Conservation (phyloP, 2,888 invertebrate genomes). For the Actias luna region DNA sequence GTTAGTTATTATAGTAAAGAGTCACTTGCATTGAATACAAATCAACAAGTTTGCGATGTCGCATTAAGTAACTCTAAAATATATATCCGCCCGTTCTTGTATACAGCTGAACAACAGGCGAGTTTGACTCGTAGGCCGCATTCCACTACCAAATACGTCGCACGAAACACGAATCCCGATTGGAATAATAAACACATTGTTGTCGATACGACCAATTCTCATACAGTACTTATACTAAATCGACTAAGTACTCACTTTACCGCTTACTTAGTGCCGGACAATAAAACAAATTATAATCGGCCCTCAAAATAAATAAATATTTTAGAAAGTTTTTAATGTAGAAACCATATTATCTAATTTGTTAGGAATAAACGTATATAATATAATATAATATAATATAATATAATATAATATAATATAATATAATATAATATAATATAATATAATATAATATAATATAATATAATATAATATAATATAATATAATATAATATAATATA, state of each 20-base stretch:
- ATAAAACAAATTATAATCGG: too few species aligned
- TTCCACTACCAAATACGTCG: conserved; percentile 71
- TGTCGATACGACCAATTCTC: conserved; percentile 41
- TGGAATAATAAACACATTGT: conserved; percentile 66
- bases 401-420: too few species aligned
- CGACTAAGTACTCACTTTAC: conserved; percentile 41
- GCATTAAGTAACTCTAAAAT: conserved; percentile 41
- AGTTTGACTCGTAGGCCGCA: conserved; percentile 45
- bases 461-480: too few species aligned
- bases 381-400: too few species aligned
- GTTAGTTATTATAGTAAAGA: conserved; percentile 38
- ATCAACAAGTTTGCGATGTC: conserved; percentile 48
- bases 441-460: too few species aligned
- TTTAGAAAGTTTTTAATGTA: too few species aligned
- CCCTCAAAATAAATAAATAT: too few species aligned
- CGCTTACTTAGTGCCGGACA: too few species aligned
- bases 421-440: too few species aligned
- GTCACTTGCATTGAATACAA: conserved; percentile 52
- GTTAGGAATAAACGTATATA: too few species aligned
- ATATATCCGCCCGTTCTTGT: conserved; percentile 52
- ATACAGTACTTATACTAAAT: conserved; percentile 37
- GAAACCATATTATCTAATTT: too few species aligned
- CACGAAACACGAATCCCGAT: conserved; percentile 53
- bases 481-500: too few species aligned
- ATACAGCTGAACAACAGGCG: conserved; percentile 43